These are phyloP conservation scores for Pseudopleuronectes americanus DNA, from an alignment of 2,797 vertebrate species.

Conservation along the genomic window DNA sequence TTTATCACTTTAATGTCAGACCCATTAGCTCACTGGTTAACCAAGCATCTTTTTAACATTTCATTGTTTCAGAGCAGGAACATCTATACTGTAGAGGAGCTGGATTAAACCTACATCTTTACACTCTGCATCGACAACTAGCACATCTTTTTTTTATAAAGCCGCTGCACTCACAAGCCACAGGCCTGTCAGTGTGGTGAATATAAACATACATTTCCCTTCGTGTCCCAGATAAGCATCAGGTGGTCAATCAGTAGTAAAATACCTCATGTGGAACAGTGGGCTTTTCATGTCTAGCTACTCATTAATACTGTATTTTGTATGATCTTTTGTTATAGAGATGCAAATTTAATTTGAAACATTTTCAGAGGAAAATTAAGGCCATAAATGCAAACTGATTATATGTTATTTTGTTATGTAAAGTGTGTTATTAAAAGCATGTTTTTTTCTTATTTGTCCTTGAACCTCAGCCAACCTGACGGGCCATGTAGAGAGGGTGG, in stretches of 20 bases:
- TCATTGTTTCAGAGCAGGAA: no score
- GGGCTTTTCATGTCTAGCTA: not conserved
- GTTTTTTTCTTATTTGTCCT: conserved; percentile 21
- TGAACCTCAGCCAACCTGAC: conserved; percentile 92
- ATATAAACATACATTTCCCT: conserved; percentile 5
- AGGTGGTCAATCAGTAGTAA: conserved; percentile 9
- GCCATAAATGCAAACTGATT: not conserved
- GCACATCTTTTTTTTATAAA: conserved; percentile 3
- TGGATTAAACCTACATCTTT: not conserved
- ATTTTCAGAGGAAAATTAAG: no score
- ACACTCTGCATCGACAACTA: not conserved
- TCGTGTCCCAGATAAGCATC: not conserved
- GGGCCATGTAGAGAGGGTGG: conserved; percentile 96
- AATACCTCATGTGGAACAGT: conserved; percentile 8
- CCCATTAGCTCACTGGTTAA: no score
- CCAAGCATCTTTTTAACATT: no score
- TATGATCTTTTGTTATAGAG: no score
- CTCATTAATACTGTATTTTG: not conserved
- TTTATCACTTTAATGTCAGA: no score
- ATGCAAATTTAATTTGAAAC: no score
- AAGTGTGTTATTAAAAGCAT: not conserved
- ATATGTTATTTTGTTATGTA: not conserved
- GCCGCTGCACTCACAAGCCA: not conserved
- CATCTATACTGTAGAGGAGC: not conserved
- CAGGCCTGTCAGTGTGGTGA: not conserved